Conservation (phyloP, 2,888 invertebrate species). For the Argyresthia goedartella region DNA sequence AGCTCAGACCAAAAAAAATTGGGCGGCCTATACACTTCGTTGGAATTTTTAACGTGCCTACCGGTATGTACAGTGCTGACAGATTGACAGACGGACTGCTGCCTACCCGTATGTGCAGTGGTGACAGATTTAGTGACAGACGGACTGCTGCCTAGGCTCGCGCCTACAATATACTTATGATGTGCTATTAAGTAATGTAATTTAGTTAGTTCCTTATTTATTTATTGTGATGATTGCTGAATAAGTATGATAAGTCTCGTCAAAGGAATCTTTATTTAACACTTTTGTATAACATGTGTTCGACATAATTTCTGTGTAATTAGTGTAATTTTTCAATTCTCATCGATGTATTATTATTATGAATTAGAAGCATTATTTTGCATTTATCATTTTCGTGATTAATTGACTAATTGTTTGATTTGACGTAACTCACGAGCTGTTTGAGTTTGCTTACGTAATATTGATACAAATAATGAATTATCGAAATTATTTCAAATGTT, state of each 20-base stretch:
- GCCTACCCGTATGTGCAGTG: no score
- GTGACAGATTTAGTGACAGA: not conserved
- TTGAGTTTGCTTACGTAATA: conserved; percentile 9
- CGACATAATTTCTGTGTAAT: not conserved
- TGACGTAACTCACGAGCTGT: not conserved
- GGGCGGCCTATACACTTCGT: not conserved
- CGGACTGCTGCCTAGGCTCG: not conserved
- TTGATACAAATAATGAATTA: conserved; percentile 4
- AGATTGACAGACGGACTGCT: no score
- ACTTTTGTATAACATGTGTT: not conserved
- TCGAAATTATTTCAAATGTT: no score
- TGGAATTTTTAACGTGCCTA: no score
- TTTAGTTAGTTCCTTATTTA: conserved; percentile 22
- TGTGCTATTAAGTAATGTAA: conserved; percentile 8
- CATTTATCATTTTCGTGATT: not conserved
- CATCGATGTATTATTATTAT: no score
- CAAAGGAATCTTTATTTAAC: no score
- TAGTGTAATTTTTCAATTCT: not conserved
- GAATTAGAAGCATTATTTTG: conserved; percentile 1
- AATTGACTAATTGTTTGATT: not conserved
- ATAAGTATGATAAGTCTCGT: not conserved
- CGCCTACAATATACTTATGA: conserved; percentile 1
- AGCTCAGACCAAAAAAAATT: no score
- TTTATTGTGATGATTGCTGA: conserved; percentile 17
- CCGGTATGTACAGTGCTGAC: no score